A percentile compares a stretch with the other conserved stretches of the same genome.
Conservation (phyloP, 2,797 vertebrate genomes). For the Myiotriccus ornatus region DNA sequence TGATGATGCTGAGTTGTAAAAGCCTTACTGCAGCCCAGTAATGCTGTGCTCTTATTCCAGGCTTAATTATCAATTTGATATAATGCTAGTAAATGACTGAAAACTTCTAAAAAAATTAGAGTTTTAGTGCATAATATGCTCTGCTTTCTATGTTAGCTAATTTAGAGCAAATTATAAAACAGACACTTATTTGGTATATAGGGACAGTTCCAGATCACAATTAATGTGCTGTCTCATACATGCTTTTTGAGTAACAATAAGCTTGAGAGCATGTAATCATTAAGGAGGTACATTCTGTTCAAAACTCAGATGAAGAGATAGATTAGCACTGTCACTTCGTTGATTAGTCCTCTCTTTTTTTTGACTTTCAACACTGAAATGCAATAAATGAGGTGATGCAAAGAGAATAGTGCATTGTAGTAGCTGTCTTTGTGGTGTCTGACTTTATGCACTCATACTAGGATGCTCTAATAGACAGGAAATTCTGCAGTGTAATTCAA, state of each 20-base stretch:
- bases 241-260: background rate
- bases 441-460: background rate
- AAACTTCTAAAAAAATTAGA: background rate
- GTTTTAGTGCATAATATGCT: background rate
- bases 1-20: background rate
- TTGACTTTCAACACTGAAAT: constrained; percentile 14
- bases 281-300: constrained; percentile 37
- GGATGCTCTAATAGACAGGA: background rate
- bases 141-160: background rate
- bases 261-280: background rate
- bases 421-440: background rate
- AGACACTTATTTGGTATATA: background rate
- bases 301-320: constrained; percentile 37
- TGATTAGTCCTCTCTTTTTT: constrained; percentile 41
- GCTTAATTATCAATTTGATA: background rate
- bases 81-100: background rate
- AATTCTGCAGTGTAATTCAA: background rate
- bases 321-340: constrained; percentile 54
- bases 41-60: background rate
- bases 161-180: background rate
- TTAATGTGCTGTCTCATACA: background rate
- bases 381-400: background rate
- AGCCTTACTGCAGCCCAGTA: background rate
- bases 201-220: background rate
- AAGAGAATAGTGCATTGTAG: background rate